Percentiles rank a stretch among this genome's conserved stretches.
These are phyloP conservation scores for Heteromormyrus szaboi DNA, from an alignment of 2,797 vertebrate species.

Conservation along the genomic window DNA sequence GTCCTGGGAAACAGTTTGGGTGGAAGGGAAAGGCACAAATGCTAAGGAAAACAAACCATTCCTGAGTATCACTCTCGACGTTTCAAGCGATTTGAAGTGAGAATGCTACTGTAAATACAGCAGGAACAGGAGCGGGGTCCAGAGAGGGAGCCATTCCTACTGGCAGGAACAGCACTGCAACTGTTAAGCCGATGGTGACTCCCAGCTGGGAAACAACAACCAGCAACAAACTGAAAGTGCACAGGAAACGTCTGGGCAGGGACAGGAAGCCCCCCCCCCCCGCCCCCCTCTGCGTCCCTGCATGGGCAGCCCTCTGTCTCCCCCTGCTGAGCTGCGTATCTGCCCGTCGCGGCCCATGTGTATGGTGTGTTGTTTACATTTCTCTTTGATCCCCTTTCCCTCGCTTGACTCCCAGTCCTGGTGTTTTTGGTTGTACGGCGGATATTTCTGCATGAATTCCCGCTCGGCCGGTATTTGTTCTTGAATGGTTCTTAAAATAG, in stretches of 20 bases:
- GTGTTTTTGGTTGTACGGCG: neutral
- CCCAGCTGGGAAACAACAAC: conserved; percentile 16
- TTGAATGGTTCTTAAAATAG: neutral
- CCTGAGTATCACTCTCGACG: neutral
- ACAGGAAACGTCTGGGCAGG: conserved; percentile 19
- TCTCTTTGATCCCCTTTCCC: neutral
- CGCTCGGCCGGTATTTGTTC: neutral
- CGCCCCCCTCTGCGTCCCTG: neutral
- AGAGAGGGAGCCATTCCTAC: neutral
- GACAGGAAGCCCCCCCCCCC: conserved; percentile 15
- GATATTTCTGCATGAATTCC: neutral
- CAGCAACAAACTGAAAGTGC: conserved; percentile 1
- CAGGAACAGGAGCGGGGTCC: neutral
- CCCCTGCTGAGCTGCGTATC: neutral
- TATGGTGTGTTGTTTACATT: neutral
- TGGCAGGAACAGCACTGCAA: neutral
- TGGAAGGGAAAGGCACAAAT: neutral
- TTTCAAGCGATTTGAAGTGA: neutral
- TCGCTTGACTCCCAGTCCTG: neutral
- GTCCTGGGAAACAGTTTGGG: neutral
- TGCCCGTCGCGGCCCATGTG: neutral
- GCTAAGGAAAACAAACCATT: neutral
- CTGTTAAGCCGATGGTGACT: neutral
- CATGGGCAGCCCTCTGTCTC: neutral
- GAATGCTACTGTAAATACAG: neutral